phyloP scores from a whole-genome alignment of 2,888 invertebrate genomes.

The Dichetophora obliterata region DNA sequence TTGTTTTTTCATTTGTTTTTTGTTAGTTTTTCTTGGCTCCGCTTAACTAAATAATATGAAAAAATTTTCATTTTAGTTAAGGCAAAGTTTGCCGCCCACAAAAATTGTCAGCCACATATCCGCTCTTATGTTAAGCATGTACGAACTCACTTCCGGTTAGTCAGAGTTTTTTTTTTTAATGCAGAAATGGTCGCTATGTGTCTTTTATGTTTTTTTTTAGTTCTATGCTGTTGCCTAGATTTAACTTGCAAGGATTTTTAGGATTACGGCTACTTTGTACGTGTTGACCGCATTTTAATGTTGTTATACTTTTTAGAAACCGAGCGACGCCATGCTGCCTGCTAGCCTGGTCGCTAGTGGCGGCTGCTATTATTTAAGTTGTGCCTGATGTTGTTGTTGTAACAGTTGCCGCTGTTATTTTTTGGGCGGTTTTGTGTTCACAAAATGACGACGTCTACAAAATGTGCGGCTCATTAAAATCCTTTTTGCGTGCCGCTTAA shows the following conservation, averaged over 20 bases:
- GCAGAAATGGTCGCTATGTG: conserved; percentile 8
- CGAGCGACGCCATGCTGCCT: too few relatives aligned
- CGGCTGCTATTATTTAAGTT: too few relatives aligned
- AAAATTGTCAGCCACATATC: too few relatives aligned
- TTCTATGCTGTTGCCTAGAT: neutral
- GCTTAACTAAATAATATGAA: too few relatives aligned
- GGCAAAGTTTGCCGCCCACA: too few relatives aligned
- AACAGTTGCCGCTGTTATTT: neutral
- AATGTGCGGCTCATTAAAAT: conserved; percentile 41
- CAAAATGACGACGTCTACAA: neutral
- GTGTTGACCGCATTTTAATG: conserved; percentile 22
- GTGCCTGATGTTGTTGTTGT: conserved; percentile 18
- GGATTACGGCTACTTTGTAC: neutral
- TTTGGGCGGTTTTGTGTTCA: conserved; percentile 21
- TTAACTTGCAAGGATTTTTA: conserved; percentile 7
- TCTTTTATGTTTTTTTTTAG: neutral
- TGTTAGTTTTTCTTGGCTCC: neutral
- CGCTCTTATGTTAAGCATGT: neutral
- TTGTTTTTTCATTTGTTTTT: neutral
- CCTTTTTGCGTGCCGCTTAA: conserved; percentile 40
- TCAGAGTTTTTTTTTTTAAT: neutral
- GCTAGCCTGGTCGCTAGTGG: too few relatives aligned
- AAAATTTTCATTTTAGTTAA: too few relatives aligned
- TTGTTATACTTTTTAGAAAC: neutral
- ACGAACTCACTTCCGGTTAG: conserved; percentile 13